A percentile compares a stretch with the other conserved stretches of the same genome.
Conservation (phyloP, 2,888 invertebrate genomes). For the Rhimphoctona megacephalus region DNA sequence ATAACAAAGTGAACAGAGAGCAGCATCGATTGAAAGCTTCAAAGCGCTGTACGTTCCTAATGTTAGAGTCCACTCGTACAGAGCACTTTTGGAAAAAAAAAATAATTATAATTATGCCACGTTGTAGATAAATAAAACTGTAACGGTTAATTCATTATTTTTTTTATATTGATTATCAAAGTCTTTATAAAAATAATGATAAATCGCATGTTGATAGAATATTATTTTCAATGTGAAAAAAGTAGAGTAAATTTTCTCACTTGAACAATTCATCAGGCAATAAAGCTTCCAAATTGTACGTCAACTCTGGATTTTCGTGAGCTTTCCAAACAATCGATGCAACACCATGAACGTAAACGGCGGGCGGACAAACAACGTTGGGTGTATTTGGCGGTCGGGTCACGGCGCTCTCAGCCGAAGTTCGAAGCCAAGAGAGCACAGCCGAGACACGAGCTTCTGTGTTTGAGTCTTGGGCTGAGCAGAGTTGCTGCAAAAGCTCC, state of each 20-base stretch:
- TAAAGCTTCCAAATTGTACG: conserved; percentile 89
- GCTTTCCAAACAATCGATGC: conserved; percentile 93
- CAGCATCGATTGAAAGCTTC: conserved; percentile 94
- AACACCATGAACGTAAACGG: conserved; percentile 90
- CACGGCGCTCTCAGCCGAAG: conserved; percentile 86
- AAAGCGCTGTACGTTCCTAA: conserved; percentile 90
- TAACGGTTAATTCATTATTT: not conserved
- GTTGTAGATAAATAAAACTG: not conserved
- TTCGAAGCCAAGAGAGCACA: conserved; percentile 91
- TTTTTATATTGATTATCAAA: not conserved
- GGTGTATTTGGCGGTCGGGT: conserved; percentile 73
- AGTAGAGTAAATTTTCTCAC: conserved; percentile 78
- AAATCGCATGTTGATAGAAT: too few relatives aligned
- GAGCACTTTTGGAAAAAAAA: conserved; percentile 84
- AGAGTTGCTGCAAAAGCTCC: conserved; percentile 92
- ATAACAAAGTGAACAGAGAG: conserved; percentile 94
- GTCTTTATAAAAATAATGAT: too few relatives aligned
- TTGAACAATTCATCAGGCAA: conserved; percentile 92
- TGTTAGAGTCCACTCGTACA: conserved; percentile 92
- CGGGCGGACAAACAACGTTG: conserved; percentile 83
- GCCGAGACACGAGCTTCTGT: conserved; percentile 88
- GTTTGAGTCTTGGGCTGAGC: conserved; percentile 87
- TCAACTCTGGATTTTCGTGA: conserved; percentile 87
- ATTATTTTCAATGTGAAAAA: not conserved
- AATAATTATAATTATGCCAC: not conserved